Evolutionary conservation across 2,888 invertebrate species (phyloP), one percentile per base, ranked within the genome.

Genomic region (Agriopis leucophaearia): DNA sequence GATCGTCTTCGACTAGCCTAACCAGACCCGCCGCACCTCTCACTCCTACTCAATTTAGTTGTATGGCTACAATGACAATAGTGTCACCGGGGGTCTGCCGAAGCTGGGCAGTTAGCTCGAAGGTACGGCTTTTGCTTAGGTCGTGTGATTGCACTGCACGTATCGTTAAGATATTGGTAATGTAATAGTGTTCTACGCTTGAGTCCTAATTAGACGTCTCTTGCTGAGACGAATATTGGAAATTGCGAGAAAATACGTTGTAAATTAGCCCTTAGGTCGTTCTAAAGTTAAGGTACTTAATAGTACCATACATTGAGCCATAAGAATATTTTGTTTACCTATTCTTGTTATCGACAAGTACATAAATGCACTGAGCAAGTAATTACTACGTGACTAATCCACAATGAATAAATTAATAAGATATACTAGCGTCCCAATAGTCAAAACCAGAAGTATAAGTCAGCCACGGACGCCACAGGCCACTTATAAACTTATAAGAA

Each of bases 151-250:
- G 88, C 88, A 82, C 85, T 81, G 85, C 90, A 87, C 88, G 90
- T 91, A 85, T 78, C 81, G 74, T 86, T 88, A 90, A 89, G 90
- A 90, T 89, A 91, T 91, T 88, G 79, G 86, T 89, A 91, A 93
- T 92, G 90, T 86, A 87, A 88, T 85, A 86, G 86, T 88, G 82
- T 71, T 79, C 81, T 75, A 75, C 78, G 77, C 74, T 75, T 69
- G 74, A 76, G 79, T 79, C 79, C 86, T 90, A 91, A 91, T 91
- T 90, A 91, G 88, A 86, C 73, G 77, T 79, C 48, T 69, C 64
- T 44, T 67, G 67, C 57, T 42, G 70, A 62, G 62, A 50, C 13
- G 40, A 68, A 67, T 62, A 64, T 66, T 58, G 44, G 65, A 59
- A 64, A 47, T 64, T 60, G 35, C 27, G 15, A 38, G 38, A 38